Evolutionary conservation across 2,113 vertebrate species (phyloP).

Genomic region (Xiphorhynchus elegans): DNA sequence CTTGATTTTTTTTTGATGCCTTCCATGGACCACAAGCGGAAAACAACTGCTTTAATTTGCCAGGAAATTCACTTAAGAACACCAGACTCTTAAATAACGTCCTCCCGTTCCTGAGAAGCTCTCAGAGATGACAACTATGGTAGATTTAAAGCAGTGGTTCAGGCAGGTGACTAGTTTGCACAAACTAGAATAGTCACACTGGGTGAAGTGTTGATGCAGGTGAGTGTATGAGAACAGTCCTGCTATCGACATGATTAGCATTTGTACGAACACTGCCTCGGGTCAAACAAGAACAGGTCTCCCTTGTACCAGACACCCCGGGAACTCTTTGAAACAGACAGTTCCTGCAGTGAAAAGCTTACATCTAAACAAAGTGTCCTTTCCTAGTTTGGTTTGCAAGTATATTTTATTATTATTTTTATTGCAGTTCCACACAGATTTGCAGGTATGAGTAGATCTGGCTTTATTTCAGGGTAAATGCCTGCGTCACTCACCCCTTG

Average conservation of each 20-base stretch:
- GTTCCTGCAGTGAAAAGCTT: not conserved
- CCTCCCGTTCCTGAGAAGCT: not conserved
- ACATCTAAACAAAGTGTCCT: not conserved
- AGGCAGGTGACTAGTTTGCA: not conserved
- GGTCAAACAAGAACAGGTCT: not conserved
- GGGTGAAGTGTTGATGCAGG: not conserved
- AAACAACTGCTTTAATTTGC: not conserved
- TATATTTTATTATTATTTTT: not conserved
- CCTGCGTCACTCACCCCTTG: accelerated
- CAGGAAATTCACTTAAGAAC: not conserved
- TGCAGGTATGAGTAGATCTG: not conserved
- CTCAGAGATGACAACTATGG: not conserved
- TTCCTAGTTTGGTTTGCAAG: not conserved
- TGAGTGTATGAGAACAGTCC: not conserved
- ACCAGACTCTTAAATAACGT: not conserved
- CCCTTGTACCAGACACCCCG: not conserved
- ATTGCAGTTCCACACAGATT: not conserved
- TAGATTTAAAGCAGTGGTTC: conserved; percentile 17
- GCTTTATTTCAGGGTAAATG: not conserved
- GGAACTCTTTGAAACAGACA: not conserved
- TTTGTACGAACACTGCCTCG: not conserved
- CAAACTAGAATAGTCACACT: not conserved
- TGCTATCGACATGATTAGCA: not conserved
- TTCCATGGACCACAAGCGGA: not conserved
- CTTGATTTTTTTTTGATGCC: not conserved